Percentiles rank a stretch among this genome's conserved stretches.
Conservation (phyloP, 2,113 vertebrate genomes). For the Eretmochelys imbricata region DNA sequence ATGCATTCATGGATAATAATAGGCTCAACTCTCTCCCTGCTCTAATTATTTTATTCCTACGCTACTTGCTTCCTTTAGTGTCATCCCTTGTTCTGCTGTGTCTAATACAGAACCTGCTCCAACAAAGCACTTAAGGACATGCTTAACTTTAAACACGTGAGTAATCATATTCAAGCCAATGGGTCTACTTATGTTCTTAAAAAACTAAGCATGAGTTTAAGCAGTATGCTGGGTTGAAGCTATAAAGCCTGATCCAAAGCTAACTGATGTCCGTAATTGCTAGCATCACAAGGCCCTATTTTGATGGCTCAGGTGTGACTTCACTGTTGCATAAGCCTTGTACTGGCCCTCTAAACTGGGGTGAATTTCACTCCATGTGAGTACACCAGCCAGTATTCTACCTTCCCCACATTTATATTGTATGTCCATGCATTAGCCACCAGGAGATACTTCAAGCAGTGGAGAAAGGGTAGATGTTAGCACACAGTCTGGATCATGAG, state of each 20-base stretch:
- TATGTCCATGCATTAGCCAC: not conserved
- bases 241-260: not conserved
- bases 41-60: not conserved
- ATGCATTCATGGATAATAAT: accelerated
- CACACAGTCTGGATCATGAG: not conserved
- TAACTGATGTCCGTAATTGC: not conserved
- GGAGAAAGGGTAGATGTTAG: not conserved
- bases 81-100: not conserved
- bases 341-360: not conserved
- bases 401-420: not conserved
- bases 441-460: not conserved
- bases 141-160: not conserved
- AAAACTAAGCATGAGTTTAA: not conserved
- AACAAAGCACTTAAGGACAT: not conserved
- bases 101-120: not conserved
- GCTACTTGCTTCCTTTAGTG: not conserved
- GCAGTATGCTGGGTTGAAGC: not conserved
- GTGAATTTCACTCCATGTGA: accelerated
- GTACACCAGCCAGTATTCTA: not conserved
- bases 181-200: not conserved
- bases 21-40: not conserved
- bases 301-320: not conserved
- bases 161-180: not conserved
- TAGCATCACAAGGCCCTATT: not conserved
- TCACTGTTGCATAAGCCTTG: not conserved